phyloP scores from a whole-genome alignment of 2,797 vertebrate species.

The Vireo griseus region DNA sequence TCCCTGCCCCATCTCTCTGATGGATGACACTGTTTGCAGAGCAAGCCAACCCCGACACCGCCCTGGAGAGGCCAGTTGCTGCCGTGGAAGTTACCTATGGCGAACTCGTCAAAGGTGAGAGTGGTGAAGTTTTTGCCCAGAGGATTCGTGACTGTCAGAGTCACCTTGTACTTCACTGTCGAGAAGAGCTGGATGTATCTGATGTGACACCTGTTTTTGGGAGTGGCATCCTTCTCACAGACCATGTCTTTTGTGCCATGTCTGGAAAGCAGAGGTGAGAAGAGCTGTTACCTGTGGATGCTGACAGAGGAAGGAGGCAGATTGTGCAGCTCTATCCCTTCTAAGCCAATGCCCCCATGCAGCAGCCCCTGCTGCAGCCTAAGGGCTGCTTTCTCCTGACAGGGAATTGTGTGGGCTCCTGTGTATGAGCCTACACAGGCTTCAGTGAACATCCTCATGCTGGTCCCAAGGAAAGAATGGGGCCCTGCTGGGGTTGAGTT shows the following conservation, averaged over 20 bases:
- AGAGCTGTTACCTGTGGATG: background rate
- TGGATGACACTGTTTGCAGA: fast-evolving
- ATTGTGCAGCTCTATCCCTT: background rate
- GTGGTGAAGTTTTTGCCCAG: constrained; percentile 83
- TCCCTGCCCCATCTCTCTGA: fast-evolving
- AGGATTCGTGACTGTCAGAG: constrained; percentile 87
- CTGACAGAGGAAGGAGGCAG: background rate
- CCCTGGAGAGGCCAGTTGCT: background rate
- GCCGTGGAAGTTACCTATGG: constrained; percentile 79
- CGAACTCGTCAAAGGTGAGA: constrained; percentile 88
- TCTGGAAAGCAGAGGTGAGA: constrained; percentile 68
- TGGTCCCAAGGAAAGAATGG: background rate
- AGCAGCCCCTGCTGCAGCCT: background rate
- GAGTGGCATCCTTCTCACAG: constrained; percentile 84
- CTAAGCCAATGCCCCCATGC: fast-evolving
- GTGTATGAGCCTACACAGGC: background rate
- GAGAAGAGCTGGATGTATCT: constrained; percentile 93
- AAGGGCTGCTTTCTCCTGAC: background rate
- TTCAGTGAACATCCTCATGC: fast-evolving
- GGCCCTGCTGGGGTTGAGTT: fast-evolving
- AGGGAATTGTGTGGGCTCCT: background rate
- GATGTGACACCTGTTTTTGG: constrained; percentile 95
- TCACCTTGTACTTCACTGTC: constrained; percentile 89
- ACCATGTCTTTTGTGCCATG: constrained; percentile 87
- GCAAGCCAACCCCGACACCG: background rate